Base-by-base conservation (phyloP, 1,140 invertebrate species). In the Pogonus chalceus region DNA sequence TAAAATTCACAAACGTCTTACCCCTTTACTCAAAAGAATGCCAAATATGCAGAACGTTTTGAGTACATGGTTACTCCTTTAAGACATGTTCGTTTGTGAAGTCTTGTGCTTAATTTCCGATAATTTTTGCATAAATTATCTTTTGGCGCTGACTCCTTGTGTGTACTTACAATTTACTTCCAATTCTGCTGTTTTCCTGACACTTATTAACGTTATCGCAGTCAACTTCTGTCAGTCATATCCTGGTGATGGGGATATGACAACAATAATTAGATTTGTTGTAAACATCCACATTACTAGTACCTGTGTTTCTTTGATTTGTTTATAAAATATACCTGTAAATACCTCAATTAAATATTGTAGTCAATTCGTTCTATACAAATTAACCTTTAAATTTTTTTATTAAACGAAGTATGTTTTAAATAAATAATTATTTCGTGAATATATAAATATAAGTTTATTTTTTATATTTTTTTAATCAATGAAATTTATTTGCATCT, bases 121-220 rank as follows among this genome's bases (percentile, higher is more conserved):
- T 51, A 51, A 51, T 51, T 51, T 51, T 26, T 51, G 49, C 49
- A 51, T 51, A 51, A 51, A 51, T 51, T 51, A 51, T 24, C 49
- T 20, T 26, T n/a, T 16, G 23, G 49, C 49, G 23, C 14, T 10
- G 16, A 49, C 4, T 18, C 14, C 7, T 31, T 7, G 7, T 4
- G 26, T 9, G 37, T 16, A 43, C 18, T 12, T 10, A 9, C 9
- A 12, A 7, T 9, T 43, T 4, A 10, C 37, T 43, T 16, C 18
- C 18, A 9, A 18, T 7, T 10, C 7, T 51, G 3, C 49, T 51
- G 23, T 2, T 51, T 7, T n/a, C 21, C 23, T 35, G 2, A 31
- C 31, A 51, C 23, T 24, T 16, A 9, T 24, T 31, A 22, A 18
- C 49, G 22, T 20, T 49, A 23, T 20, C 20, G 20, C 47, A 21